A percentile compares a stretch with the other conserved stretches of the same genome.
Evolutionary conservation across 2,113 vertebrate species (phyloP).

Genomic region (Semnornis frantzii): DNA sequence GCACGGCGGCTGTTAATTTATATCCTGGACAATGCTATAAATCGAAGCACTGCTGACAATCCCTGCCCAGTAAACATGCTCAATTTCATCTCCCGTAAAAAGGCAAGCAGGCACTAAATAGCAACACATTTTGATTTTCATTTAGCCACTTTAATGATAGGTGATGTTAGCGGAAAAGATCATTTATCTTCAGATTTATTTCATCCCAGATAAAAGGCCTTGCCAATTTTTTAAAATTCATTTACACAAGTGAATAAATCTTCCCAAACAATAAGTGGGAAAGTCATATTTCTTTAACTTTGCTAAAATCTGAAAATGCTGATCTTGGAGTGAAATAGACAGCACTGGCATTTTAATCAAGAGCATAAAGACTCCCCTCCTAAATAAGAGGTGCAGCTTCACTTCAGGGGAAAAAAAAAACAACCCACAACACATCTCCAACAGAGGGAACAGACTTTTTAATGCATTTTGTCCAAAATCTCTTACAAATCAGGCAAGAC

Average conservation of each 20-base stretch:
- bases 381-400: slow-evolving; percentile 17
- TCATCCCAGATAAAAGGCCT: slow-evolving; percentile 34
- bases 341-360: slow-evolving; percentile 50
- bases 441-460: background rate
- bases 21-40: slow-evolving; percentile 35
- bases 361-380: slow-evolving; percentile 19
- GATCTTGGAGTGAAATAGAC: slow-evolving; percentile 54
- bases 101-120: slow-evolving; percentile 44
- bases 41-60: slow-evolving; percentile 21
- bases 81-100: slow-evolving; percentile 50
- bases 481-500: slow-evolving; percentile 30
- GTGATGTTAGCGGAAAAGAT: slow-evolving; percentile 58
- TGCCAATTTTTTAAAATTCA: slow-evolving; percentile 68
- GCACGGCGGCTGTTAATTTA: slow-evolving; percentile 25
- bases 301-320: slow-evolving; percentile 63
- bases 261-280: slow-evolving; percentile 61
- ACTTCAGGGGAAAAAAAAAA: slow-evolving; percentile 11
- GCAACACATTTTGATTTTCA: slow-evolving; percentile 70
- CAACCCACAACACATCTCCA: background rate
- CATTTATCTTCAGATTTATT: slow-evolving; percentile 67
- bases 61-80: slow-evolving; percentile 62
- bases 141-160: slow-evolving; percentile 71
- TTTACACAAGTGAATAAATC: slow-evolving; percentile 73
- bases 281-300: slow-evolving; percentile 71
- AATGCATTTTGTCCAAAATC: slow-evolving; percentile 39